Base-by-base conservation (phyloP, 2,797 vertebrate genomes). In the Petrocephalus schoutedeni region DNA sequence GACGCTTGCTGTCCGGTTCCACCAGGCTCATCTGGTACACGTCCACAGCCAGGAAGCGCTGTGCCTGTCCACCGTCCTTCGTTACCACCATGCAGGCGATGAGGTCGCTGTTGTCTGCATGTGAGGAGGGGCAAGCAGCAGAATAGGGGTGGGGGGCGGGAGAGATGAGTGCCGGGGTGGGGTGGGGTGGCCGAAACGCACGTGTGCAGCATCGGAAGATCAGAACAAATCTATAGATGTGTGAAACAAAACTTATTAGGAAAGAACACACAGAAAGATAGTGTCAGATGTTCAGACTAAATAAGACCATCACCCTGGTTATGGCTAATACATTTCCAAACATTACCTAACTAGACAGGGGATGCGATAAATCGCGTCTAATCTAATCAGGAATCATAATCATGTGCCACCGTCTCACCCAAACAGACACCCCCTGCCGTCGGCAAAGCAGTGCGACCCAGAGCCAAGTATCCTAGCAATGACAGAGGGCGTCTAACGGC, bases 21-120 rank as follows among this genome's bases (percentile, higher is more conserved):
- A 99, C 98, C 89, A 99, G 93, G 91, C 98, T 99, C 98, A 99
- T 99, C 93, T 99, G 98, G 94, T 99, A 99, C 82, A 99, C 96
- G 53, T 99, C 98, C 0, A 99, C 98, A 4, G 98, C 97, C 82
- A 99, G 95, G 92, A 99, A 99, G 64, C 98, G 95, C 93, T 99
- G 98, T 86, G 97, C 97, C 92, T 98, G 97, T 89, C 96, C 92
- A 0, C 97, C 97, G 7, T 99, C 98, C 93, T 98, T 99, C 90
- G 97, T 97, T 89, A 98, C 96, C 88, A 99, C 98, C 64, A 98
- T 98, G 89, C 98, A 99, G 0, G 98, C 98, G 21, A 99, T 99
- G 51, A 99, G 93, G 94, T 99, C 98, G 1, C 98, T 99, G 95
- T 99, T 99, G 94, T 99, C 98, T 99, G 90, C 87, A 86, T 19